Percentiles rank a stretch among this genome's conserved stretches.
Evolutionary conservation across 2,113 vertebrate species (phyloP).

Genomic region (Rhadina sibilatrix): DNA sequence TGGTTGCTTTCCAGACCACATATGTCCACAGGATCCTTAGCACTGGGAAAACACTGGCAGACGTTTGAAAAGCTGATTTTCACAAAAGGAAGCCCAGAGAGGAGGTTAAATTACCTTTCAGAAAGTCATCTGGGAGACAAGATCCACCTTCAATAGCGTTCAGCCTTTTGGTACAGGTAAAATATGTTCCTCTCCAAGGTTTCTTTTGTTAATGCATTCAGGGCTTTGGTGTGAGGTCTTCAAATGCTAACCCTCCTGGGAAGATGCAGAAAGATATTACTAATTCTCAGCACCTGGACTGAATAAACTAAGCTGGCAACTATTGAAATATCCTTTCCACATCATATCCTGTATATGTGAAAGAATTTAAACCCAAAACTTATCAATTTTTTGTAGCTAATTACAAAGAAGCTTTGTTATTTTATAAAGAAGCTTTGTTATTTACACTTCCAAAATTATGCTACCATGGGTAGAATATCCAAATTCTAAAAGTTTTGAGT

Average conservation of each 20-base stretch:
- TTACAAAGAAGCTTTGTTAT: background rate
- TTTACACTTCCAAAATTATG: background rate
- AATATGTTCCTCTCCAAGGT: background rate
- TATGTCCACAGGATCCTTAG: background rate
- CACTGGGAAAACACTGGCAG: background rate
- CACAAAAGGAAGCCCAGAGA: background rate
- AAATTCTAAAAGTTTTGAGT: background rate
- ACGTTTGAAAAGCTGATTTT: background rate
- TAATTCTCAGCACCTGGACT: background rate
- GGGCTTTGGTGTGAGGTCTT: background rate
- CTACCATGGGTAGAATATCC: background rate
- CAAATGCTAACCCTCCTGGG: background rate
- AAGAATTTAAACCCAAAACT: background rate
- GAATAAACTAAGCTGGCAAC: background rate
- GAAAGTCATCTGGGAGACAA: background rate
- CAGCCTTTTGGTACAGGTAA: background rate
- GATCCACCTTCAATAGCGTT: background rate
- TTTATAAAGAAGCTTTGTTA: background rate
- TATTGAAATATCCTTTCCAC: background rate
- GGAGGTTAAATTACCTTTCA: background rate
- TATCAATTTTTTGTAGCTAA: background rate
- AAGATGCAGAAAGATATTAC: background rate
- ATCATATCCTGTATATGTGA: rapidly evolving
- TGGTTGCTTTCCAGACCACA: background rate
- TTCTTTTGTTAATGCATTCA: background rate